phyloP scores from a whole-genome alignment of 2,113 vertebrate species.

The Paramormyrops kingsleyae region DNA sequence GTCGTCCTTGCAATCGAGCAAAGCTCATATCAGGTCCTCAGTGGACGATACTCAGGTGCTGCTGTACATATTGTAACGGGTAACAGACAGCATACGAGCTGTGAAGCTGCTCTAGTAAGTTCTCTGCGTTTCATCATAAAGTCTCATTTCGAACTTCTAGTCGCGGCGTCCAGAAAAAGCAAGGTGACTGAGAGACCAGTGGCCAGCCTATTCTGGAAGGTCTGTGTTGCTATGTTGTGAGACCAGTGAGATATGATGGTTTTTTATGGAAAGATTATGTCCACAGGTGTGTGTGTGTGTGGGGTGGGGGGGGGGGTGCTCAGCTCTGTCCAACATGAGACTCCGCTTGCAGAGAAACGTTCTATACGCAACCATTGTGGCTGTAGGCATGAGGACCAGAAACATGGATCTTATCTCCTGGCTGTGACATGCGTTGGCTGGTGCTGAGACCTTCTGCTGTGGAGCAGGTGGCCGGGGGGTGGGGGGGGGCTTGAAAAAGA shows the following conservation, averaged over 20 bases:
- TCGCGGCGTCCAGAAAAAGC: neutral
- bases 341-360: neutral
- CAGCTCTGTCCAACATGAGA: neutral
- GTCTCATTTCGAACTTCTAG: neutral
- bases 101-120: neutral
- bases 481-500: neutral
- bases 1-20: neutral
- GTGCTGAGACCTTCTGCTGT: neutral
- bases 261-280: neutral
- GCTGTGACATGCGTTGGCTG: neutral
- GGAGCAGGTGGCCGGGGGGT: neutral
- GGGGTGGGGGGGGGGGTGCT: neutral
- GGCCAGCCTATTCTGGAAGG: neutral
- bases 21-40: neutral
- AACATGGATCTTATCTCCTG: neutral
- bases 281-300: neutral
- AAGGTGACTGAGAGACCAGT: neutral
- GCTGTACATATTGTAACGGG: neutral
- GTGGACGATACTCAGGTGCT: neutral
- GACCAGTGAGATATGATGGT: neutral
- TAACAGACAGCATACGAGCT: neutral
- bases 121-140: neutral
- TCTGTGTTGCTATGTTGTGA: neutral
- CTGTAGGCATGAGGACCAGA: neutral
- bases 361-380: neutral